These are phyloP conservation scores for Phrynosoma blainvillii DNA, from an alignment of 2,113 vertebrate genomes.

Conservation along the genomic window DNA sequence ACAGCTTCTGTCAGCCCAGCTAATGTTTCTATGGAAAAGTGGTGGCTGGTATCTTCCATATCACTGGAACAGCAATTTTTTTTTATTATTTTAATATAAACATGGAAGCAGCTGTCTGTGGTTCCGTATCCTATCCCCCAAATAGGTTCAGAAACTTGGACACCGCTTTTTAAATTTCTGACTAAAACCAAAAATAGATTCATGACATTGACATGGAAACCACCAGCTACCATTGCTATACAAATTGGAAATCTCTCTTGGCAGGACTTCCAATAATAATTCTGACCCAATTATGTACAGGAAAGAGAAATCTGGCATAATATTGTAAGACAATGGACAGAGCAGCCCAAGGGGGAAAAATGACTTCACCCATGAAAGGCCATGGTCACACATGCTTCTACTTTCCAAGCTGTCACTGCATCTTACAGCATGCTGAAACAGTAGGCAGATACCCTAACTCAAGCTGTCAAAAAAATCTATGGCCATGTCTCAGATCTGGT, in stretches of 20 bases:
- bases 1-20: too few species aligned
- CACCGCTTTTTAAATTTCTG: too few species aligned
- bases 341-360: background rate
- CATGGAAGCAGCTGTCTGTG: too few species aligned
- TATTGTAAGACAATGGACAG: background rate
- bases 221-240: too few species aligned
- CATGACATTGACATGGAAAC: too few species aligned
- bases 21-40: too few species aligned
- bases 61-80: too few species aligned
- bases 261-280: background rate
- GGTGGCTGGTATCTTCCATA: too few species aligned
- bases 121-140: too few species aligned
- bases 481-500: background rate
- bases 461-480: slow-evolving; percentile 28
- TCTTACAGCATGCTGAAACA: background rate
- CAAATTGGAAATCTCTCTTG: background rate
- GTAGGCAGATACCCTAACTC: slow-evolving; percentile 20
- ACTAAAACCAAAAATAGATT: too few species aligned
- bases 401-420: slow-evolving; percentile 16
- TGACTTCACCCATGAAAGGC: slow-evolving; percentile 15
- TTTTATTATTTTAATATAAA: too few species aligned
- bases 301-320: background rate
- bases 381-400: background rate
- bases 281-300: background rate
- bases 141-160: too few species aligned